Evolutionary conservation across 2,888 invertebrate genomes (phyloP).

Genomic region (Drosophila nigricruria): DNA sequence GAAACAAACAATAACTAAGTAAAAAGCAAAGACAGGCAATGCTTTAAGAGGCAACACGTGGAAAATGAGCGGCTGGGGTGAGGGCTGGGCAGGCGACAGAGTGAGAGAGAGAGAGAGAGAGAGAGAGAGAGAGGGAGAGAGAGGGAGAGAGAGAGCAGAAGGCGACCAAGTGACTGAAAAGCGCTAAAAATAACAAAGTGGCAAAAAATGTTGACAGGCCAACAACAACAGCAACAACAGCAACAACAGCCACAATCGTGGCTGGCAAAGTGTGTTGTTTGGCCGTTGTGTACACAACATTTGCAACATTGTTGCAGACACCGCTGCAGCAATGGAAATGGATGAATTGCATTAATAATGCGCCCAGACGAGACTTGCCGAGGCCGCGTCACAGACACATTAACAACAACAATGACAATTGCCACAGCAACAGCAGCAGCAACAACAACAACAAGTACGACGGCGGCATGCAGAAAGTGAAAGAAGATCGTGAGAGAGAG

Average conservation of each 20-base stretch:
- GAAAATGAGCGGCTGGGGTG: constrained; percentile 23
- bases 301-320: constrained; percentile 61
- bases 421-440: constrained; percentile 31
- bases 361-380: constrained; percentile 52
- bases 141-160: not conserved
- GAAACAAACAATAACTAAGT: constrained; percentile 12
- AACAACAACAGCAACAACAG: constrained; percentile 14
- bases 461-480: constrained; percentile 69
- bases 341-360: constrained; percentile 71
- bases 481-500: constrained; percentile 64
- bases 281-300: constrained; percentile 55
- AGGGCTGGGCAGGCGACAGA: constrained; percentile 7
- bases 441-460: constrained; percentile 36
- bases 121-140: constrained; percentile 11
- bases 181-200: constrained; percentile 68
- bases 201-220: constrained; percentile 66
- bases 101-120: not conserved
- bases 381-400: constrained; percentile 49
- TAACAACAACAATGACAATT: constrained; percentile 37
- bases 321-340: constrained; percentile 60
- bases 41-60: constrained; percentile 50
- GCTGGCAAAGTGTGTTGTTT: constrained; percentile 42
- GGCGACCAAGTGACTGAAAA: constrained; percentile 40
- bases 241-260: constrained; percentile 42
- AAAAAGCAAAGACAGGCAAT: constrained; percentile 10